phyloP scores from a whole-genome alignment of 1,140 invertebrate species.

The Drosophila ohnishii region DNA sequence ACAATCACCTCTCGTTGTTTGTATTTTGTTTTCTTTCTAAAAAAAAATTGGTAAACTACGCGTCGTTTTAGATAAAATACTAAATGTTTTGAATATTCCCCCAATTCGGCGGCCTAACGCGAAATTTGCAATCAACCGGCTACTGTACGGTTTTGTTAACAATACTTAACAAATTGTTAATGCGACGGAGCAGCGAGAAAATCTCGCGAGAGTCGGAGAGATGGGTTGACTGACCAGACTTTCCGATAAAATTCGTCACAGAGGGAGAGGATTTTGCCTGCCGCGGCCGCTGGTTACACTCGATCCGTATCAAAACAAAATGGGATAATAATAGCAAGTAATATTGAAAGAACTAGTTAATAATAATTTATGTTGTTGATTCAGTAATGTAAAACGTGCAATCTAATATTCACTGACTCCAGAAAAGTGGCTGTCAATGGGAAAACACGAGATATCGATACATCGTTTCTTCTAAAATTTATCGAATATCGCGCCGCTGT shows the following conservation, averaged over 20 bases:
- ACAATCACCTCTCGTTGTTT: constrained; percentile 20
- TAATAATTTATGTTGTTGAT: no score
- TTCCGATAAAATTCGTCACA: background rate
- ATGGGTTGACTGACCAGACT: background rate
- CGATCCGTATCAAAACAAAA: no score
- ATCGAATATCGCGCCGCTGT: background rate
- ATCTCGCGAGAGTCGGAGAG: constrained; percentile 15
- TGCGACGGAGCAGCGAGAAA: constrained; percentile 22
- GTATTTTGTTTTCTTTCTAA: constrained; percentile 17
- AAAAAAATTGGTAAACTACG: constrained; percentile 17
- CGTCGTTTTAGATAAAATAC: constrained; percentile 6
- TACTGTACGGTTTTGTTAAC: constrained; percentile 56
- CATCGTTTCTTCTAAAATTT: background rate
- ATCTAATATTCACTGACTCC: no score
- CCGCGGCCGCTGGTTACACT: background rate
- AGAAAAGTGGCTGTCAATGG: background rate
- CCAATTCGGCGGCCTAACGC: constrained; percentile 7
- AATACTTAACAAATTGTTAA: constrained; percentile 36
- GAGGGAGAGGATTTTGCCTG: background rate
- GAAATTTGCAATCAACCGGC: constrained; percentile 19
- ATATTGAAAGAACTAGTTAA: no score
- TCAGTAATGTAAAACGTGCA: no score
- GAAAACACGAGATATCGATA: background rate
- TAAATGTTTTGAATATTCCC: background rate
- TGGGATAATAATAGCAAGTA: no score